These are phyloP conservation scores for Halocynthia roretzi DNA, from an alignment of 23 tunicate species.

Conservation along the genomic window DNA sequence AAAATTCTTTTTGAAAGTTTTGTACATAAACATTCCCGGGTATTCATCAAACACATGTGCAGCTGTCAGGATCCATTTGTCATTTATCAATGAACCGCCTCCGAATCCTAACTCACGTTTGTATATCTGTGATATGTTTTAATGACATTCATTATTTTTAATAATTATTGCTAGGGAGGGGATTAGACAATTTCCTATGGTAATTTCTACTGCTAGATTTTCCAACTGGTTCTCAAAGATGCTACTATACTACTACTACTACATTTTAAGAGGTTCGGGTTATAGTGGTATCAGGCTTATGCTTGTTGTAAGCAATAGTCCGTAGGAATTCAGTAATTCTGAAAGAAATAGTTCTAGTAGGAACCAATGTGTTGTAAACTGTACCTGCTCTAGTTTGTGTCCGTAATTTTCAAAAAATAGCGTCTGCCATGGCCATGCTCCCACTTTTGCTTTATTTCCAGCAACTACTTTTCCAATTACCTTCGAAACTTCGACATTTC, in stretches of 20 bases:
- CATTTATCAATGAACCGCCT: conserved; percentile 19
- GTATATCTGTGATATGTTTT: conserved; percentile 1
- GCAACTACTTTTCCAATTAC: conserved; percentile 13
- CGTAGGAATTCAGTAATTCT: too few species aligned
- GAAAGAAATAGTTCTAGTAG: too few species aligned
- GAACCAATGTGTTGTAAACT: too few species aligned
- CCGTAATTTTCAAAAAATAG: conserved; percentile 3
- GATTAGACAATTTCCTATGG: too few species aligned
- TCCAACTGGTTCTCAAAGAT: too few species aligned
- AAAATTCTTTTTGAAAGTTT: conserved; percentile 12
- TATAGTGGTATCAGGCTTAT: too few species aligned
- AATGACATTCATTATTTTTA: too few species aligned
- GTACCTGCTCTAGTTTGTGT: conserved; percentile 6
- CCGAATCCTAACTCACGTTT: conserved; percentile 11
- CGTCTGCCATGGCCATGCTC: conserved; percentile 29
- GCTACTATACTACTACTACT: too few species aligned
- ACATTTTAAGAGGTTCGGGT: too few species aligned
- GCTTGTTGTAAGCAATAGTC: too few species aligned
- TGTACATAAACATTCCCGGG: not conserved
- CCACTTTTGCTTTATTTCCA: conserved; percentile 17
- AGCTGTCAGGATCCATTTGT: conserved; percentile 17
- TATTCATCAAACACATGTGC: conserved; percentile 16
- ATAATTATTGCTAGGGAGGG: too few species aligned
- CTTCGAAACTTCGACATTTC: not conserved
- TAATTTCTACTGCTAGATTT: too few species aligned